phyloP scores from a whole-genome alignment of 2,888 invertebrate genomes.

The Oscheius sp. region DNA sequence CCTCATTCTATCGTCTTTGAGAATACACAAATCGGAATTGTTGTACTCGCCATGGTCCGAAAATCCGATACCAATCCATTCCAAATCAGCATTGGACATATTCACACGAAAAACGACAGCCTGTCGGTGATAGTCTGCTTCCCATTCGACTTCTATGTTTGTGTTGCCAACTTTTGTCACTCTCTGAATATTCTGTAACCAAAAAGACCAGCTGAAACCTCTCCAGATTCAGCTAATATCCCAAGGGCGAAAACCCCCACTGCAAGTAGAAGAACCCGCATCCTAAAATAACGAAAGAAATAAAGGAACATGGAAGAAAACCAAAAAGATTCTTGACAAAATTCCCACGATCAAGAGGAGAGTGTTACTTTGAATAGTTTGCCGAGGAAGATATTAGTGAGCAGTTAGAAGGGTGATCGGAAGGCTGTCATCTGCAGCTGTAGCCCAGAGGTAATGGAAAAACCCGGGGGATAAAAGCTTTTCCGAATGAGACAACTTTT shows the following conservation, averaged over 20 bases:
- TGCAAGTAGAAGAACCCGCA: background rate
- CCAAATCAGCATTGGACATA: conserved; percentile 39
- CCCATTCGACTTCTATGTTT: conserved; percentile 42
- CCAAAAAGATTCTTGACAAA: no score
- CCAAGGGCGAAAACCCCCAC: background rate
- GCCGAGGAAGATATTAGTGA: background rate
- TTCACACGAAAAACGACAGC: conserved; percentile 43
- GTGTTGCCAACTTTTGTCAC: conserved; percentile 11
- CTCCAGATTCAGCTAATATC: conserved; percentile 1
- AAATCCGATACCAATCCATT: conserved; percentile 66
- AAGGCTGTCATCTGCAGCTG: background rate
- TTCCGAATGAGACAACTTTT: no score
- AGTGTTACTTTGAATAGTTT: no score
- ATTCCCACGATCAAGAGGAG: no score
- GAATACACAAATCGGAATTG: conserved; percentile 64
- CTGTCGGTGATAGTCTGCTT: conserved; percentile 46
- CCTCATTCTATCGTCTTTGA: conserved; percentile 25
- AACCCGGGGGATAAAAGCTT: no score
- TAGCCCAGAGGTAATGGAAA: background rate
- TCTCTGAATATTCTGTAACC: background rate
- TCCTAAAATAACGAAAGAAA: background rate
- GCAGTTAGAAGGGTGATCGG: no score
- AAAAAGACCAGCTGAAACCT: background rate
- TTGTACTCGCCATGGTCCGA: conserved; percentile 68
- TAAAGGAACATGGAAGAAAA: no score